These are phyloP conservation scores for Cryptotis parvus DNA, from an alignment of 2,113 vertebrate genomes.

Conservation along the genomic window DNA sequence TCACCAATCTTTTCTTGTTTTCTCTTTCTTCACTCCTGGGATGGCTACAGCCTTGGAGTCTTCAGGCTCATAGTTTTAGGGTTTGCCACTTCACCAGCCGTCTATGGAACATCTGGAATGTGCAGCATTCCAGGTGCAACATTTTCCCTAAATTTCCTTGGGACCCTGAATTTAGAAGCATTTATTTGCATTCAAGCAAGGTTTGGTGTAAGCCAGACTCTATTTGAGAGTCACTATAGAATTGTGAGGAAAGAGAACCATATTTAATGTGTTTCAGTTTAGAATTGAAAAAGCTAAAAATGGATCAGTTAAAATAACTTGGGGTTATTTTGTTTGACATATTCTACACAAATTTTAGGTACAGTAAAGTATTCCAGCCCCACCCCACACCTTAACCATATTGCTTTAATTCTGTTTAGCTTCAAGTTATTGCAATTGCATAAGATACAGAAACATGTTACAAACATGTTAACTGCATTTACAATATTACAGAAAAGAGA, in stretches of 20 bases:
- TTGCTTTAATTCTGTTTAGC: slow-evolving; percentile 28
- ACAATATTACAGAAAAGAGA: slow-evolving; percentile 32
- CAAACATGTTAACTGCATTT: slow-evolving; percentile 62
- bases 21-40: neutral
- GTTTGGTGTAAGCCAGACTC: neutral
- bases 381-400: neutral
- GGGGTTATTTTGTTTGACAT: neutral
- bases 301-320: neutral
- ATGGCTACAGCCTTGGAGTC: neutral
- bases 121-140: slow-evolving; percentile 49
- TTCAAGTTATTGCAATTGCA: slow-evolving; percentile 45
- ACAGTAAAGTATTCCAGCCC: neutral
- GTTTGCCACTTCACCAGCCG: slow-evolving; percentile 82
- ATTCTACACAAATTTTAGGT: neutral
- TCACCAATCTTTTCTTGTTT: neutral
- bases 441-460: slow-evolving; percentile 42
- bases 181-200: neutral
- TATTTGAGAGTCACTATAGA: slow-evolving; percentile 16
- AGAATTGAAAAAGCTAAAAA: neutral
- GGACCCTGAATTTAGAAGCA: slow-evolving; percentile 39
- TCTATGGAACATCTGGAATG: slow-evolving; percentile 76
- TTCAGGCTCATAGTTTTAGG: slow-evolving; percentile 45
- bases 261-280: slow-evolving; percentile 5
- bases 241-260: neutral
- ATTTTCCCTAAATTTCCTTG: slow-evolving; percentile 80